Base-by-base conservation (phyloP, 2,888 invertebrate species). In the Synergus umbraculus region DNA sequence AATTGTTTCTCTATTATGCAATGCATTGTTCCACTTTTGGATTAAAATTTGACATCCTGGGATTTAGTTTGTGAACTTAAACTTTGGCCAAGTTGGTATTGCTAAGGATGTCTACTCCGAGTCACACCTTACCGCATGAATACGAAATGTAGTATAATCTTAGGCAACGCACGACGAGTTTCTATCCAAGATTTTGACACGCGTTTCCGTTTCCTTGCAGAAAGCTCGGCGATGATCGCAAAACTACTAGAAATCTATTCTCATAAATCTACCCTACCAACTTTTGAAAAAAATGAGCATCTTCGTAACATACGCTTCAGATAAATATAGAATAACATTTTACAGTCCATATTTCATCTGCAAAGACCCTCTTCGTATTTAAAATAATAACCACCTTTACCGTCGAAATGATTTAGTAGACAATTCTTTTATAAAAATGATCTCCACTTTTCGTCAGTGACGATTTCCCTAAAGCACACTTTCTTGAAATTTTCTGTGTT, bases 71-170 rank as follows among this genome's bases (percentile, higher is more conserved):
- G 54, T n/a, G 37, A 54, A 69, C 37, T 49, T 69, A 69, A 69
- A 69, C 69, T 69, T 46, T 66, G 12, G 43, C 43, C 18, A 67
- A 29, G 69, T 69, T 69, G 49, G 29, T 69, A 69, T 49, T 73
- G 73, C 54, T 15, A 12, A 43, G 67, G 67, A 46, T 67, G n/a
- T 12, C 46, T 43, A 66, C 43, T 66, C 43, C 4, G 10, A 49
- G 73, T 73, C 54, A 37, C 54, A 54, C 73, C 73, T 73, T 37
- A 54, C 15, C 49, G 54, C 54, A 73, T 73, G 73, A 73, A 73
- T 73, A 73, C 73, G 4, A 54, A 73, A 73, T 66, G 44, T 44
- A 12, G 66, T 66, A 29, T 29, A 66, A 66, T 73, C 49, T 73
- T 73, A 49, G 54, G 41, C 73, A 73, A 8, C 73, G n/a, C 46